Percentiles rank a stretch among this genome's conserved stretches.
phyloP scores from a whole-genome alignment of 2,888 invertebrate species.

The Orthosia incerta region DNA sequence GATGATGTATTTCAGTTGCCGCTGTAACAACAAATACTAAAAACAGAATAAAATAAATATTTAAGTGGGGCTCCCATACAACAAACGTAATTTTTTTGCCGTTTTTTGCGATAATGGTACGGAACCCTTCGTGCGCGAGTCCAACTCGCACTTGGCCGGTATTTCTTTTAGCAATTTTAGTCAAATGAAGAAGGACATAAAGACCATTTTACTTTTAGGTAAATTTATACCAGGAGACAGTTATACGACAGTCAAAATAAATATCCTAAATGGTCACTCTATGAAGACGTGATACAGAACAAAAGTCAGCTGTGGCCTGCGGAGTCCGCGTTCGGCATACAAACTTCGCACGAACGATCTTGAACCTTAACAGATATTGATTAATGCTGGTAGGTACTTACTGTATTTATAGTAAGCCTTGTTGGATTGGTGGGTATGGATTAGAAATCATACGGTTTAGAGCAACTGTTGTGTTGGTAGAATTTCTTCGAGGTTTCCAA shows the following conservation, averaged over 20 bases:
- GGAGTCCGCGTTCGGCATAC: slow-evolving; percentile 41
- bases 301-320: slow-evolving; percentile 42
- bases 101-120: too few species aligned
- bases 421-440: background rate
- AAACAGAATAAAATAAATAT: too few species aligned
- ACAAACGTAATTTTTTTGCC: too few species aligned
- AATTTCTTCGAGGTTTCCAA: background rate
- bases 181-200: too few species aligned
- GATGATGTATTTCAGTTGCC: too few species aligned
- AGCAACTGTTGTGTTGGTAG: background rate
- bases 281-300: slow-evolving; percentile 24
- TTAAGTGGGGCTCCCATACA: too few species aligned
- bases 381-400: slow-evolving; percentile 25
- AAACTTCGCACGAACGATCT: slow-evolving; percentile 56
- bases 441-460: slow-evolving; percentile 26
- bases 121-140: too few species aligned
- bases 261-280: slow-evolving; percentile 4
- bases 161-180: too few species aligned
- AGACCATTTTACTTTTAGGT: too few species aligned
- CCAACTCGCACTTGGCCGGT: too few species aligned
- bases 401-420: slow-evolving; percentile 17
- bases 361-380: slow-evolving; percentile 56
- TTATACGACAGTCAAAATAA: background rate
- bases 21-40: too few species aligned
- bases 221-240: too few species aligned